Percentiles rank a stretch among this genome's conserved stretches.
phyloP scores from a whole-genome alignment of 1,140 invertebrate species.

The Drosophila miranda region DNA sequence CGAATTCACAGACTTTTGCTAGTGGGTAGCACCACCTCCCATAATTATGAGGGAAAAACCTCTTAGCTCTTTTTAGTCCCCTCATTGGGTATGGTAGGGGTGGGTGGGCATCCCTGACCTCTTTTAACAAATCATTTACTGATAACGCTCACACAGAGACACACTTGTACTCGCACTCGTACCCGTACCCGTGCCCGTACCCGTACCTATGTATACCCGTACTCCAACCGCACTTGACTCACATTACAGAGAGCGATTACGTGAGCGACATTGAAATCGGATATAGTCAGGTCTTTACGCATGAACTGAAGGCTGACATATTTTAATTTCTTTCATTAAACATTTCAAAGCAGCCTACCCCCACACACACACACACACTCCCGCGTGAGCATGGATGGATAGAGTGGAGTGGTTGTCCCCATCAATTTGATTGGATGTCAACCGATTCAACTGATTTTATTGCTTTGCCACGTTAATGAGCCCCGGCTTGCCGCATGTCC shows the following conservation, averaged over 20 bases:
- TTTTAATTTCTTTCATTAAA: constrained; percentile 58
- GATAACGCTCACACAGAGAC: constrained; percentile 29
- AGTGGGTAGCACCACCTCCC: too few species aligned
- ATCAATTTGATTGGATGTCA: constrained; percentile 55
- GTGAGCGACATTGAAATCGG: constrained; percentile 70
- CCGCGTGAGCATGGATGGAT: too few species aligned
- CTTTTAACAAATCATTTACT: constrained; percentile 35
- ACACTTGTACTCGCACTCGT: background rate
- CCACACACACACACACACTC: constrained; percentile 16
- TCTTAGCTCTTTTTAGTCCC: too few species aligned
- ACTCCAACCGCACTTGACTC: constrained; percentile 35
- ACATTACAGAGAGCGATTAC: constrained; percentile 49
- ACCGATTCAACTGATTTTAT: constrained; percentile 43
- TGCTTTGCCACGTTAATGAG: constrained; percentile 43
- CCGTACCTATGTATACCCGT: too few species aligned
- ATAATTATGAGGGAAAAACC: too few species aligned
- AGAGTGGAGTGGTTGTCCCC: constrained; percentile 16
- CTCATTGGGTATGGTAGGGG: background rate
- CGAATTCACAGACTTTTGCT: too few species aligned
- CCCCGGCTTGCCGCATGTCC: background rate
- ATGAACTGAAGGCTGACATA: constrained; percentile 53
- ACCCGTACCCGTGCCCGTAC: background rate
- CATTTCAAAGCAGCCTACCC: constrained; percentile 19
- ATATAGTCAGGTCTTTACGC: constrained; percentile 51
- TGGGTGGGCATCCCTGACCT: constrained; percentile 60